Evolutionary conservation across 2,113 vertebrate genomes (phyloP).

Genomic region (Mobula hypostoma): DNA sequence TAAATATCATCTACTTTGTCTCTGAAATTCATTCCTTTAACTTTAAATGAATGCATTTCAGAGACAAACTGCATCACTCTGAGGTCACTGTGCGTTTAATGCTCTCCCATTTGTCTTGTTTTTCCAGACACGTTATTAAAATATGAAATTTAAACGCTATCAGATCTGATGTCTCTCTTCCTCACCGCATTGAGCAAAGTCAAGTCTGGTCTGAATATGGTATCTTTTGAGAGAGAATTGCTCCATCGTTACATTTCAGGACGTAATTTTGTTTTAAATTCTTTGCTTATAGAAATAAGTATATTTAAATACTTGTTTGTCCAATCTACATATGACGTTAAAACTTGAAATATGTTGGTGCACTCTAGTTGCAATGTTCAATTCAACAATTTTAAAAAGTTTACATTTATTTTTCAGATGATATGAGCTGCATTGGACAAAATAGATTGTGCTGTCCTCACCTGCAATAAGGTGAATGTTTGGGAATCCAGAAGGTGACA

Average conservation of each 20-base stretch:
- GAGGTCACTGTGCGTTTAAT: too few species aligned
- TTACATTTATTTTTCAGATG: slow-evolving; percentile 62
- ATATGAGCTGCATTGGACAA: slow-evolving; percentile 80
- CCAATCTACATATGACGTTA: neutral
- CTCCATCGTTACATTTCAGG: neutral
- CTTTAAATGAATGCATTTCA: too few species aligned
- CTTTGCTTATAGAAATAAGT: neutral
- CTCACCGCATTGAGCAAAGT: neutral
- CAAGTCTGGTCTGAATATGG: neutral
- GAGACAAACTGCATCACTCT: too few species aligned
- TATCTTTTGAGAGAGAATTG: neutral
- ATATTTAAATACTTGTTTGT: neutral
- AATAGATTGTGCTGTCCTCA: slow-evolving; percentile 73
- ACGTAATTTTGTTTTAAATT: neutral
- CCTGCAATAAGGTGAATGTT: slow-evolving; percentile 66
- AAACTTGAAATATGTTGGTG: neutral
- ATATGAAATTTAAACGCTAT: neutral
- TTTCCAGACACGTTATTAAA: neutral
- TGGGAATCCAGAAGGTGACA: slow-evolving; percentile 70
- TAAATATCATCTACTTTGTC: too few species aligned
- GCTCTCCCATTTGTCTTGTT: neutral
- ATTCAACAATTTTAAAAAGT: neutral
- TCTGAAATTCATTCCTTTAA: too few species aligned
- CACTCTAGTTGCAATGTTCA: neutral
- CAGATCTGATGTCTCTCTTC: neutral